Evolutionary conservation across 2,888 invertebrate species (phyloP).

Genomic region (Ecdyonurus torrentis): DNA sequence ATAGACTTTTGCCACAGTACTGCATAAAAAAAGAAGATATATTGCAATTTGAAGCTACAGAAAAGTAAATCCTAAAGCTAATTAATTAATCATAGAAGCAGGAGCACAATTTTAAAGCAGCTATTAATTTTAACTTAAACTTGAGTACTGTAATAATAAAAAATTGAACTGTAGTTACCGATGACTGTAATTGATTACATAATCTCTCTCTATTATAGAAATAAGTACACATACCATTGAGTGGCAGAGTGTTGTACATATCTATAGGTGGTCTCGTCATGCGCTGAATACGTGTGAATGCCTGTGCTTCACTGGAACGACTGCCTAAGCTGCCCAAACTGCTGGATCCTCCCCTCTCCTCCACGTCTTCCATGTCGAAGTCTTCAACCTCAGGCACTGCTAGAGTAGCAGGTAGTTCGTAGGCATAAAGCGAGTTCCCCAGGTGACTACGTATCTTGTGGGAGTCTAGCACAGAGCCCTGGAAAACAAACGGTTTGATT

Average conservation of each 20-base stretch:
- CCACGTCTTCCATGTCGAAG: constrained; percentile 16
- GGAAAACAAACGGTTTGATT: no score
- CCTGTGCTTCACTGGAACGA: constrained; percentile 20
- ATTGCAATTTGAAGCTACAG: no score
- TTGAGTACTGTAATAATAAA: background rate
- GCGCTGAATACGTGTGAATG: constrained; percentile 24
- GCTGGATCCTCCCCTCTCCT: constrained; percentile 17
- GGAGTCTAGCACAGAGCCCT: constrained; percentile 28
- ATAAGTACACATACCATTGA: background rate
- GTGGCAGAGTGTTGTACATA: background rate
- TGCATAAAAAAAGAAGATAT: no score
- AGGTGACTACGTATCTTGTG: constrained; percentile 24
- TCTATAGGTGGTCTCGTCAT: background rate
- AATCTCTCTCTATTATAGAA: no score
- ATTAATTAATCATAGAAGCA: no score
- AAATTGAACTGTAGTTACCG: no score
- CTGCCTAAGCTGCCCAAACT: constrained; percentile 15
- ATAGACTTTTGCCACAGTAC: no score
- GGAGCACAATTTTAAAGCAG: no score
- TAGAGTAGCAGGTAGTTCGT: constrained; percentile 38
- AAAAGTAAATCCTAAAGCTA: no score
- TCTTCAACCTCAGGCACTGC: constrained; percentile 22
- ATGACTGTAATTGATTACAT: no score
- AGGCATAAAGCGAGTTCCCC: constrained; percentile 38
- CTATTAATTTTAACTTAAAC: background rate